phyloP scores from a whole-genome alignment of 2,113 vertebrate species.

The Crypturellus undulatus region DNA sequence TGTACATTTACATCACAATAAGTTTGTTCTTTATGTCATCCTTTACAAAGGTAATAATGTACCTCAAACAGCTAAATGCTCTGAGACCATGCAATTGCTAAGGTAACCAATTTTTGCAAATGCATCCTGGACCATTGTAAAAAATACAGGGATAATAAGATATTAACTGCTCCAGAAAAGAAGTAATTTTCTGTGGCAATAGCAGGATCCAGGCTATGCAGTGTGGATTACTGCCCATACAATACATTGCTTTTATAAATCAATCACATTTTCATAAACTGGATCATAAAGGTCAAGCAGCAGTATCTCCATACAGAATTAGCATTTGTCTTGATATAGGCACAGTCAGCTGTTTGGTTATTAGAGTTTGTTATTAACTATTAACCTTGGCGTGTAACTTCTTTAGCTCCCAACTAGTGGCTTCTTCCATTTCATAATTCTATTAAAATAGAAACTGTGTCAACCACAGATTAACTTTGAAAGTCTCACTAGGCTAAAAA shows the following conservation, averaged over 20 bases:
- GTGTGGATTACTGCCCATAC: not conserved
- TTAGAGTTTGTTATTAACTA: not conserved
- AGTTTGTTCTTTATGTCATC: not conserved
- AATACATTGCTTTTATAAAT: not conserved
- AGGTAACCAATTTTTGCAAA: not conserved
- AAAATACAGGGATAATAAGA: not conserved
- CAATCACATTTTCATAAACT: not conserved
- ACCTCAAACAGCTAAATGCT: not conserved
- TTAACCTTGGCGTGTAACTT: slow-evolving; percentile 5
- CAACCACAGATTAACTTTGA: slow-evolving; percentile 51
- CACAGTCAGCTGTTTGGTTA: not conserved
- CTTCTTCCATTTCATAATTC: not conserved
- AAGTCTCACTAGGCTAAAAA: slow-evolving; percentile 53
- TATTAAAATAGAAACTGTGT: slow-evolving; percentile 64
- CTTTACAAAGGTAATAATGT: fast-evolving
- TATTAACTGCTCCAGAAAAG: not conserved
- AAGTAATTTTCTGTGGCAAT: not conserved
- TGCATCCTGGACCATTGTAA: not conserved
- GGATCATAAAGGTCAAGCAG: not conserved
- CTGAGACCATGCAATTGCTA: not conserved
- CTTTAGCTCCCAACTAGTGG: not conserved
- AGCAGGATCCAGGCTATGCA: not conserved
- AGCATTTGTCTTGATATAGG: not conserved
- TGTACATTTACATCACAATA: not conserved
- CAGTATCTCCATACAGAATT: not conserved